A percentile compares a stretch with the other conserved stretches of the same genome.
Conservation (phyloP, 2,888 invertebrate genomes). For the Chesias legatella region DNA sequence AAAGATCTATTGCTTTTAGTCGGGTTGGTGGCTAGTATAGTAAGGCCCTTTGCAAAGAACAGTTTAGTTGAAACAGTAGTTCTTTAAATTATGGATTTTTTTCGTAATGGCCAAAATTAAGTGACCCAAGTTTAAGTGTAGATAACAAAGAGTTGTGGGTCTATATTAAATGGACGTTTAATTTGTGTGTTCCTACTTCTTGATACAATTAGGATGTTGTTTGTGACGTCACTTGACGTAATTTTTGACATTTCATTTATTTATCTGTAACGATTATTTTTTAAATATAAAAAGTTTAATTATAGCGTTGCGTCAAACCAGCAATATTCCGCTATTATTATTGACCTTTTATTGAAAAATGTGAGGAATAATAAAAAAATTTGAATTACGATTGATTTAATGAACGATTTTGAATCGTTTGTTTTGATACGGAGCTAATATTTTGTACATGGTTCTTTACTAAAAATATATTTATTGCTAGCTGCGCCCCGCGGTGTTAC, state of each 20-base stretch:
- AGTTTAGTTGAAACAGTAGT: neutral
- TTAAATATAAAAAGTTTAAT: no score
- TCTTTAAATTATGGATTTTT: constrained; percentile 11
- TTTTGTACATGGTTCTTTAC: no score
- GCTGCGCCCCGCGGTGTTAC: no score
- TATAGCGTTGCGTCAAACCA: no score
- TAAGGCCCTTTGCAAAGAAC: neutral
- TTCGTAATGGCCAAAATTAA: constrained; percentile 3
- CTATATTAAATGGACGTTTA: constrained; percentile 2
- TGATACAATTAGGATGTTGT: constrained; percentile 2
- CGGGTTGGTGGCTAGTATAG: neutral
- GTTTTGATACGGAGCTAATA: no score
- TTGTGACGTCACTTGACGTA: constrained; percentile 13
- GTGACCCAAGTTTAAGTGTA: neutral
- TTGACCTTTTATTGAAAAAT: no score
- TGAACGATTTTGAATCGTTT: no score
- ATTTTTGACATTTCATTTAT: constrained; percentile 4
- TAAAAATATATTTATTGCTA: no score
- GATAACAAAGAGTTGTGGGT: constrained; percentile 1
- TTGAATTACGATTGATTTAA: no score
- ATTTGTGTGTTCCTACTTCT: constrained; percentile 2
- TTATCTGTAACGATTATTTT: no score
- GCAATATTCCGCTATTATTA: no score
- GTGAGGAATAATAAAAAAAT: no score
- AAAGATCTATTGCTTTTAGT: neutral